Base-by-base conservation (phyloP, 2,888 invertebrate species). In the Tachina grossa region DNA sequence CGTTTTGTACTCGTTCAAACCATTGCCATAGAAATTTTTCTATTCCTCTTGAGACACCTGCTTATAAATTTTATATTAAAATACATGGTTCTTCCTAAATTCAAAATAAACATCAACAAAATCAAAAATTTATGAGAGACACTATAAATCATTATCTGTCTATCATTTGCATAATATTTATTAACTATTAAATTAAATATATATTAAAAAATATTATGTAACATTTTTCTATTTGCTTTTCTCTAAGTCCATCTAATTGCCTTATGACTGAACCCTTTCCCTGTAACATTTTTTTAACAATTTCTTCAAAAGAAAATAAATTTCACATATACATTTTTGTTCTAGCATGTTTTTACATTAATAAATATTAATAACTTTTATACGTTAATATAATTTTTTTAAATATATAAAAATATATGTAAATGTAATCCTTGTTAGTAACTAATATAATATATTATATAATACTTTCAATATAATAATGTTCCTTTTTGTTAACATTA, bases 331-430 rank as follows among this genome's bases (percentile, higher is more conserved):
- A 59, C 63, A 69, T 74, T 81, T 82, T 82, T 78, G 74, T 82
- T 78, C 63, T 75, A 71, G 85, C 85, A 85, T 85, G 85, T 85
- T 85, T 72, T 45, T 57, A 81, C 22, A 69, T 68, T 66, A 63
- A 63, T 72, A 77, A 77, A 84, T 81, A 81, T 69, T 51, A 65
- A 61, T 10, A 66, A 41, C 31, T 65, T 49, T 51, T 66, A 63
- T 55, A 47, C 49, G 57, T 47, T 51, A 57, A 43, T 41, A n/a
- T 9, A 22, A 3, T 31, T 9, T n/a, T 41, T 61, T 61, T 39
- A 2, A 59, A 47, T 22, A 10, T 51, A 41, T 19, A 65, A 61
- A 66, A 51, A 19, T 49, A 59, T 49, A 71, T 31, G 39, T 49
- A 57, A 71, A 66, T 75, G 68, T 81, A 51, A 31, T 47, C 16